Base-by-base conservation (phyloP, 2,888 invertebrate genomes). In the Lysandra bellargus region DNA sequence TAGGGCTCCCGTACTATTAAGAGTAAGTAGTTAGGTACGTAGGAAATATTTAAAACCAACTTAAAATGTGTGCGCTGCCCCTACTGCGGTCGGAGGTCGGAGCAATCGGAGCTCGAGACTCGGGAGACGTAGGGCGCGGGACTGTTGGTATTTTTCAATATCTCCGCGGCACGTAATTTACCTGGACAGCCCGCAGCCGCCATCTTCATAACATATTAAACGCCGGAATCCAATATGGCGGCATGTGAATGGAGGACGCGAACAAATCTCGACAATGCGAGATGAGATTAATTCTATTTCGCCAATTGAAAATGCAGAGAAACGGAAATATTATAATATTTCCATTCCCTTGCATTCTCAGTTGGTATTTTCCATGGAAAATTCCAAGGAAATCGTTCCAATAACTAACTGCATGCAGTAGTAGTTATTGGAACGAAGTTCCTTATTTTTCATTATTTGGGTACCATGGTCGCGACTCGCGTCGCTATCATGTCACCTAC, bases 71-170 rank as follows among this genome's bases (percentile, higher is more conserved):
- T 49, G 49, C 49, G 49, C 9, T 49, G 49, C 12, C 49, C 9
- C 49, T 49, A 12, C 49, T 49, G 49, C 49, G 9, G 49, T 49
- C 9, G 9, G 44, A 9, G 9, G 6, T 44, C 44, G 44, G 44
- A 40, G 44, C 44, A 44, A 7, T 7, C 44, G 7, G 44, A 40
- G 40, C n/a, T 33, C 5, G 30, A 14, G 7, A 76, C n/a, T 33
- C 5, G 30, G 30, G 7, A 76, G 33, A 53, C 57, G 76, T 23
- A 76, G 30, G 53, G 75, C 75, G 30, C 49, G 33, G 53, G 33
- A 33, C 17, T 76, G 76, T 57, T 57, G 76, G 76, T 76, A 76
- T 76, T 76, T 76, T 76, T 76, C 49, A 76, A 53, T 69, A 57
- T 17, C 57, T 53, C 53, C 37, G 74, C 75, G 53, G 49, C 75